A percentile compares a stretch with the other conserved stretches of the same genome.
phyloP scores from a whole-genome alignment of 2,113 vertebrate genomes.

The Leucoraja erinaceus region DNA sequence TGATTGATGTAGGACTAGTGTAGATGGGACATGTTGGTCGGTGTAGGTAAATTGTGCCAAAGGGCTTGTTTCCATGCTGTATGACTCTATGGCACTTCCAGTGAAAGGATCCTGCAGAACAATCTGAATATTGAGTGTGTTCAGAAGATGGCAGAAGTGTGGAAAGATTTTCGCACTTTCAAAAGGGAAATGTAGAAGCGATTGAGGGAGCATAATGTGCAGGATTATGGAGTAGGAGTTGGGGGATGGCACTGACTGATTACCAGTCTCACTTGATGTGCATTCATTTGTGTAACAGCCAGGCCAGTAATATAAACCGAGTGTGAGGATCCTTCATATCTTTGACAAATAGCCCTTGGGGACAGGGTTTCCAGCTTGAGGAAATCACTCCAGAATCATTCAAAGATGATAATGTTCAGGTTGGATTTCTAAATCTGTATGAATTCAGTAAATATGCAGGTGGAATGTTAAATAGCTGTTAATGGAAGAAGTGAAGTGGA shows the following conservation, averaged over 20 bases:
- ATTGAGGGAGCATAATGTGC: no score
- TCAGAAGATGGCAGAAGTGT: background rate
- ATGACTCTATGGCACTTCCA: background rate
- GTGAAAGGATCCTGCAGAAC: background rate
- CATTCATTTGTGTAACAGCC: background rate
- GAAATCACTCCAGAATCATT: background rate
- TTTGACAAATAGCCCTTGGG: background rate
- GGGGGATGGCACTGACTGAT: background rate
- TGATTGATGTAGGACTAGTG: no score
- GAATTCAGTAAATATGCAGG: background rate
- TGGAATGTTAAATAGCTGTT: background rate
- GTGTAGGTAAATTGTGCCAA: no score
- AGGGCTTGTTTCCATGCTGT: no score
- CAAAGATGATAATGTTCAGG: conserved; percentile 17
- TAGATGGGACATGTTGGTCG: no score
- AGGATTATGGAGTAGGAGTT: no score
- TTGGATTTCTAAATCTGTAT: conserved; percentile 24
- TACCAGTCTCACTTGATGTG: background rate
- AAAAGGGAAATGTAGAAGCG: background rate
- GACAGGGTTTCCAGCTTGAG: background rate
- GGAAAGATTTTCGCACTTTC: background rate
- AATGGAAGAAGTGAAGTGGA: background rate
- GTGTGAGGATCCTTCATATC: background rate
- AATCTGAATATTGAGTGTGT: background rate
- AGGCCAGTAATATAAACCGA: background rate